These are phyloP conservation scores for Cnemophilus loriae DNA, from an alignment of 2,113 vertebrate species.

Conservation along the genomic window DNA sequence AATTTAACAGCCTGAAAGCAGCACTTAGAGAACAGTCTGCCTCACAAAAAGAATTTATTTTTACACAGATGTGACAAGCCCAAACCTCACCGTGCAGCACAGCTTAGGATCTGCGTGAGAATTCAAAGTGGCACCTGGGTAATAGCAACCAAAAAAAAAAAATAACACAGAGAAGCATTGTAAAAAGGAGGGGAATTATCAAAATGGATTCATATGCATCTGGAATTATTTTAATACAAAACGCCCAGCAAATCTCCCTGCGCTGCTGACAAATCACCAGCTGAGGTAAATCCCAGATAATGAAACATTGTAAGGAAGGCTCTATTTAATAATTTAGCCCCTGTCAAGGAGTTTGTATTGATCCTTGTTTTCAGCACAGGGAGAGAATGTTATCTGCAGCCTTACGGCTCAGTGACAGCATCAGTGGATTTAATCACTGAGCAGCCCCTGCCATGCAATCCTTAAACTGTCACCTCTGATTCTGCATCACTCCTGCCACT, in stretches of 20 bases:
- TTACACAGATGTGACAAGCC: neutral
- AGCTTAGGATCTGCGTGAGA: neutral
- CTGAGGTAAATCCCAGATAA: slow-evolving; percentile 80
- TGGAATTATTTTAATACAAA: slow-evolving; percentile 68
- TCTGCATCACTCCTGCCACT: slow-evolving; percentile 53
- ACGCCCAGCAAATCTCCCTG: slow-evolving; percentile 67
- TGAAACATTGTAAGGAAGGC: slow-evolving; percentile 76
- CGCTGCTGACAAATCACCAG: slow-evolving; percentile 63
- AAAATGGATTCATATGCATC: slow-evolving; percentile 58
- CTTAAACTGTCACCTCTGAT: slow-evolving; percentile 70
- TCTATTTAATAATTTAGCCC: slow-evolving; percentile 89
- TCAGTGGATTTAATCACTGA: slow-evolving; percentile 80
- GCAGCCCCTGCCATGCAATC: slow-evolving; percentile 57
- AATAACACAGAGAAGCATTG: neutral
- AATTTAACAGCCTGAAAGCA: neutral
- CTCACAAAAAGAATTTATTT: neutral
- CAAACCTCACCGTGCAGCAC: neutral
- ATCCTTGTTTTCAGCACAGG: slow-evolving; percentile 83
- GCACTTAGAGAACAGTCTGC: neutral
- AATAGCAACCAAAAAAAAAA: neutral
- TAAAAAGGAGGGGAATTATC: slow-evolving; percentile 48
- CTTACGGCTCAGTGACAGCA: slow-evolving; percentile 76
- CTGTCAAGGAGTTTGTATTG: slow-evolving; percentile 82
- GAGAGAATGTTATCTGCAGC: slow-evolving; percentile 81
- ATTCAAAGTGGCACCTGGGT: slow-evolving; percentile 22